These are phyloP conservation scores for Drosophila lowei DNA, from an alignment of 1,140 invertebrate species.

Conservation along the genomic window DNA sequence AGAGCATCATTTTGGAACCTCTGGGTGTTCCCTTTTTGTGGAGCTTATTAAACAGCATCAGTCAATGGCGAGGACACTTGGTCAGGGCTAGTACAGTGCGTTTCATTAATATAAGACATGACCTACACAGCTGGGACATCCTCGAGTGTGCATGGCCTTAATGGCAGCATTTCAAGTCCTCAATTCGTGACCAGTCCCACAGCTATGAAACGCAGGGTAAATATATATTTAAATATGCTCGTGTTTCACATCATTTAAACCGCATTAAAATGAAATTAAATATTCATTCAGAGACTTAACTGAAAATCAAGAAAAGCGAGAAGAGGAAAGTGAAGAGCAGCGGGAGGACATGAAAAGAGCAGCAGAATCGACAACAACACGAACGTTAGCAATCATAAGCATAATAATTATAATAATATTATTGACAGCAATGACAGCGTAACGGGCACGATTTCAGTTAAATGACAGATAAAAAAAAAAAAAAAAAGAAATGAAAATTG, in stretches of 20 bases:
- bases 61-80: too few species aligned
- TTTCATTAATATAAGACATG: neutral
- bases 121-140: neutral
- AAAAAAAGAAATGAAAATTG: neutral
- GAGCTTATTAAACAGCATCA: constrained; percentile 9
- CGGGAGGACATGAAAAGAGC: neutral
- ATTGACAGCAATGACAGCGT: constrained; percentile 42
- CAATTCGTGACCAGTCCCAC: too few species aligned
- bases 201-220: constrained; percentile 3
- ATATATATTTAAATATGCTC: neutral
- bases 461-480: constrained; percentile 59
- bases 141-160: neutral
- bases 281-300: constrained; percentile 58
- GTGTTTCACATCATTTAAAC: constrained; percentile 51
- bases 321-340: neutral
- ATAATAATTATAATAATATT: constrained; percentile 41
- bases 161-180: too few species aligned
- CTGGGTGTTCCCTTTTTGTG: neutral
- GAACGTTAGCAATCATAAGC: neutral
- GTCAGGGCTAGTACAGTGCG: too few species aligned
- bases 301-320: constrained; percentile 21
- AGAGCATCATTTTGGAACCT: too few species aligned
- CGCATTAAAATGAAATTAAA: constrained; percentile 66
- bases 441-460: constrained; percentile 62
- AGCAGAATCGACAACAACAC: neutral